Evolutionary conservation across 1,140 invertebrate species (phyloP), one percentile per base, ranked within the genome.

Genomic region (Pollicipes pollicipes): DNA sequence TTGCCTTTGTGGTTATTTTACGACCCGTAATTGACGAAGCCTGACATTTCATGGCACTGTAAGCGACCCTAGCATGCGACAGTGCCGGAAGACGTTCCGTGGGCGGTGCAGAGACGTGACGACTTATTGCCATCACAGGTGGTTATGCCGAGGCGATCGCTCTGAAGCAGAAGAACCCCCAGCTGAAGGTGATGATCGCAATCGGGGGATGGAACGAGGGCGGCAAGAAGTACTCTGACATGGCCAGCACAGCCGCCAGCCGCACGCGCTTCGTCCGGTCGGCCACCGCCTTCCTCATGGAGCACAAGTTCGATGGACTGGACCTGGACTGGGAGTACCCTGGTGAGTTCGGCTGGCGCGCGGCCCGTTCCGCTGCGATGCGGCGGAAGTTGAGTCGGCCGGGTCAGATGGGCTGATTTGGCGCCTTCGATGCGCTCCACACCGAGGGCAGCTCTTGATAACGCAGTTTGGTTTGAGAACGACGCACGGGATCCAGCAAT

Each of bases 191-290:
- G 0, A 73, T 90, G 66, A 74, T 90, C 16, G 87, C 87, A 17
- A 83, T 91, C 37, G 89, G 89, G 17, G 89, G 89, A 21, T 91
- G 88, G 88, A 88, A 86, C 75, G 86, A 89, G 78, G 87, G 87
- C 27, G 88, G 86, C 0, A 79, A 78, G 4, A 87, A 83, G 72
- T 90, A 85, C 78, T 88, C 87, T 0, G 72, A 75, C 27, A 82
- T 85, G 78, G 83, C 80, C 0, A 74, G 73, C 3, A 76, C 73
- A 30, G 71, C 77, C 0, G 66, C 73, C 0, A 76, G 73, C 2
- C 73, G 83, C 28, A 74, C 75, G 27, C 75, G 75, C 10, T 89
- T 89, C 74, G 83, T 88, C 21, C 79, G 83, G 26, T 86, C 85
- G 45, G 79, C 84, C 2, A 63, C 86, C 0, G 76, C 78, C 3